Evolutionary conservation across 2,797 vertebrate species (phyloP), one percentile per base, ranked within the genome.

Genomic region (Coccyzus lansbergi): DNA sequence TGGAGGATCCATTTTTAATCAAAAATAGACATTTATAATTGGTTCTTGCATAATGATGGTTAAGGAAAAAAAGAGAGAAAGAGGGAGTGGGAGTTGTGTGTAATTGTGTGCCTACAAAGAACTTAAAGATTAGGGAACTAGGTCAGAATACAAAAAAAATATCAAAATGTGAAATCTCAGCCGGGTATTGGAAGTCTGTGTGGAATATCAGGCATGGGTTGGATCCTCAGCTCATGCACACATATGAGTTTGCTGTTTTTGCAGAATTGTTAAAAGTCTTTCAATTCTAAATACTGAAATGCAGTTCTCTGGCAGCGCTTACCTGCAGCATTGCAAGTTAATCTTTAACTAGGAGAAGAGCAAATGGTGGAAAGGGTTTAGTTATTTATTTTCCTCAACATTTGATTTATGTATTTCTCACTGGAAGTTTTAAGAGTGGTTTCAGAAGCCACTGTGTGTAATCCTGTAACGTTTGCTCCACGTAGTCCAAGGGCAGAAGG

Each of bases 161-260:
- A 17, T 26, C 25, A 34, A 36, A 70, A 40, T 15, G 3, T 25
- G 10, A 26, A 60, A 25, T 38, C n/a, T 56, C 33, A 28, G 60
- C 29, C 56, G 0, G 19, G 2, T 48, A 15, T 63, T 38, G 48
- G 5, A 38, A 34, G 36, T 16, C 69, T 49, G 33, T 38, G 25
- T 53, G 12, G 64, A 34, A 3, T 18, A 16, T 33, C 17, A 38
- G 59, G 8, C 21, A 7, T 2, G 29, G 44, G 29, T 7, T 53
- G 46, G 21, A 3, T 38, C 15, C 0, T 0, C 22, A 19, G 15
- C 29, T 38, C 2, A 1, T 55, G 56, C 15, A 3, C 24, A n/a
- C 11, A 6, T 11, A 6, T 5, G 1, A 9, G 49, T 31, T 36
- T 31, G 2, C 19, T 70, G 16, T 24, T 38, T 42, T 69, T 76